Evolutionary conservation across 2,797 vertebrate genomes (phyloP).

Genomic region (Hydrolagus colliei): DNA sequence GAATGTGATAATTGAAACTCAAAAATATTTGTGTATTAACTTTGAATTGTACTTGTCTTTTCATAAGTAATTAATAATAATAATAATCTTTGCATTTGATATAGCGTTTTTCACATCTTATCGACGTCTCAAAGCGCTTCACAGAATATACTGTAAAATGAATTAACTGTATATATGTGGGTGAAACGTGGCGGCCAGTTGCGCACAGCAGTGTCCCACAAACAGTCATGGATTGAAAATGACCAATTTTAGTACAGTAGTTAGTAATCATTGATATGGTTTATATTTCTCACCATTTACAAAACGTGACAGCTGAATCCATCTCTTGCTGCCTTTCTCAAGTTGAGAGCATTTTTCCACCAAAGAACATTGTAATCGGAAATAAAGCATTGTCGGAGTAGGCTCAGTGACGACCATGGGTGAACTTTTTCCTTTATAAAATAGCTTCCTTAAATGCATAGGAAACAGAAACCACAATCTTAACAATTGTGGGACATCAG

Average conservation of each 20-base stretch:
- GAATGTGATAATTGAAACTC: background rate
- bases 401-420: background rate
- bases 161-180: too few relatives aligned
- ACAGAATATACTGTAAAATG: too few relatives aligned
- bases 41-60: background rate
- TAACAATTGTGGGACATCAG: background rate
- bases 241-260: background rate
- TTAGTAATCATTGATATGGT: background rate
- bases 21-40: background rate
- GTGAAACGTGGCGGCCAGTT: too few relatives aligned
- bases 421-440: background rate
- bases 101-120: too few relatives aligned
- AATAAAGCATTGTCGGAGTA: background rate
- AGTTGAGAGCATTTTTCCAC: background rate
- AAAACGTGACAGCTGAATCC: background rate
- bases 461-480: background rate
- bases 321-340: background rate
- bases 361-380: background rate
- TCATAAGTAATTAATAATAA: background rate
- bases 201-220: too few relatives aligned
- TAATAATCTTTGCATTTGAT: too few relatives aligned
- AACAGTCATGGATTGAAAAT: too few relatives aligned
- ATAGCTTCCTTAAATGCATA: background rate
- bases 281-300: background rate
- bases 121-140: too few relatives aligned